Evolutionary conservation across 2,888 invertebrate species (phyloP).

Genomic region (Ischnura elegans): DNA sequence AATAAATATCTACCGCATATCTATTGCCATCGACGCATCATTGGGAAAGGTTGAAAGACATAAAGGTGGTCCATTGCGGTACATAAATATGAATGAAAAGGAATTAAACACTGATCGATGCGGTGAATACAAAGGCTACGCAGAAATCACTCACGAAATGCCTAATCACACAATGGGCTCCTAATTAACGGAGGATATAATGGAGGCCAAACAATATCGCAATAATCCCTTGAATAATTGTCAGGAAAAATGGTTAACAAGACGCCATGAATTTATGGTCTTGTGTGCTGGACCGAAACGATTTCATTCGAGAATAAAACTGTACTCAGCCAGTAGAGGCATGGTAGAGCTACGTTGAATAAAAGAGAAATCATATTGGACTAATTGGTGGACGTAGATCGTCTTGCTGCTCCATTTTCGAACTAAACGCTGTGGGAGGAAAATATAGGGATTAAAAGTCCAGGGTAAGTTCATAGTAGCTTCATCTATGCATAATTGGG

Average conservation of each 20-base stretch:
- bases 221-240: not conserved
- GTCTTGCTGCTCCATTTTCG: not conserved
- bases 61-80: not conserved
- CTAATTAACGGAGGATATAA: not conserved
- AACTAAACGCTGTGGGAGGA: not conserved
- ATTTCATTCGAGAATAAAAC: not conserved
- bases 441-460: not conserved
- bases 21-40: not conserved
- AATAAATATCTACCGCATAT: not conserved
- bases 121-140: not conserved
- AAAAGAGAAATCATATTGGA: not conserved
- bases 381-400: constrained; percentile 49
- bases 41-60: not conserved
- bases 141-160: not conserved
- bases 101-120: not conserved
- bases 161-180: not conserved
- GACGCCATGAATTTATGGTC: not conserved
- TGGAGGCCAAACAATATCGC: not conserved
- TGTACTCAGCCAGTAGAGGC: not conserved
- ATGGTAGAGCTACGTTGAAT: not conserved
- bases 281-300: not conserved
- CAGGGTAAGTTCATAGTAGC: not conserved
- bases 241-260: not conserved
- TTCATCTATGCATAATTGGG: not conserved
- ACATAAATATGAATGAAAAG: not conserved